phyloP scores from a whole-genome alignment of 2,888 invertebrate genomes.

The Epirrhoe alternata region DNA sequence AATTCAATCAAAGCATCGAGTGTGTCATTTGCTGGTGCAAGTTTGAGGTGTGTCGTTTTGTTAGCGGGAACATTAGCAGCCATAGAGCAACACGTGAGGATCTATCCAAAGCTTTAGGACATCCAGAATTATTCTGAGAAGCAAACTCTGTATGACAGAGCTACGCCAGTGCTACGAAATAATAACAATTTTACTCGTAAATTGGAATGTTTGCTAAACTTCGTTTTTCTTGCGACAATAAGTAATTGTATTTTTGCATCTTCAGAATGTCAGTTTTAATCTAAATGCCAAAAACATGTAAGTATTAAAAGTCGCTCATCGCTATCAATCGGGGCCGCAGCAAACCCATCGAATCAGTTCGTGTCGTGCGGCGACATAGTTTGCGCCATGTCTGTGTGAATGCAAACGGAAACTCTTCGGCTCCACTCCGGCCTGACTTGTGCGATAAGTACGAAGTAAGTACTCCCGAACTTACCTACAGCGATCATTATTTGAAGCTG shows the following conservation, averaged over 20 bases:
- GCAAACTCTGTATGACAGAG: too few species aligned
- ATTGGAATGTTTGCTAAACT: too few species aligned
- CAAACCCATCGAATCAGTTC: conserved; percentile 33
- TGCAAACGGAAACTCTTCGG: conserved; percentile 58
- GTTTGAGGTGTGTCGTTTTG: conserved; percentile 14
- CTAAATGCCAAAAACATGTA: too few species aligned
- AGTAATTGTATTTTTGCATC: too few species aligned
- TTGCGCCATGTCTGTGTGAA: conserved; percentile 47
- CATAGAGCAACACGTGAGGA: neutral
- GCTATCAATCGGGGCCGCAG: conserved; percentile 30
- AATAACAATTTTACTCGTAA: too few species aligned
- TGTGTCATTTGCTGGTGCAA: conserved; percentile 51
- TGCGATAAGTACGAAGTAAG: conserved; percentile 48
- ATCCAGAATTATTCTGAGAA: neutral
- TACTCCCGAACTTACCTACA: conserved; percentile 35
- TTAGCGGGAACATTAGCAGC: conserved; percentile 15
- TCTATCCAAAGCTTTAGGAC: neutral
- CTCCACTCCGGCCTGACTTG: conserved; percentile 50
- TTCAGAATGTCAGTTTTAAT: too few species aligned
- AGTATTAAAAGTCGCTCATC: conserved; percentile 8
- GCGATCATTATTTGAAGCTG: conserved; percentile 30
- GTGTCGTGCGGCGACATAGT: conserved; percentile 44
- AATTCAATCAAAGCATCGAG: conserved; percentile 60
- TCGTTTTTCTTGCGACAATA: too few species aligned
- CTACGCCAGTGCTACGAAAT: too few species aligned